A percentile compares a stretch with the other conserved stretches of the same genome.
Conservation (phyloP, 2,888 invertebrate species). For the Epinotia ramella region DNA sequence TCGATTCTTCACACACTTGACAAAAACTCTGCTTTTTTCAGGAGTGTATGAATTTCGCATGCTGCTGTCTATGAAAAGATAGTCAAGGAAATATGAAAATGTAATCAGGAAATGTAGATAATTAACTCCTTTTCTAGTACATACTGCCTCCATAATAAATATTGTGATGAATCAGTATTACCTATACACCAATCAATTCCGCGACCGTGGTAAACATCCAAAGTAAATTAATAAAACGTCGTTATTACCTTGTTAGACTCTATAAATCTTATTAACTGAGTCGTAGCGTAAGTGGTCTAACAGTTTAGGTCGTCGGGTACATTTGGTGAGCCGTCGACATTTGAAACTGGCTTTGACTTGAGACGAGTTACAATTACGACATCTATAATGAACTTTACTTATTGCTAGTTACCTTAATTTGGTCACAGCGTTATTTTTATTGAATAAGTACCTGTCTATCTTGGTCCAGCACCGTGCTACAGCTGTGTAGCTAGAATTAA, state of each 20-base stretch:
- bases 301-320: slow-evolving; percentile 59
- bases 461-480: background rate
- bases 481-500: background rate
- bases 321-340: slow-evolving; percentile 60
- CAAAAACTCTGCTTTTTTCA: slow-evolving; percentile 59
- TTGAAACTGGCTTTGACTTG: slow-evolving; percentile 63
- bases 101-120: slow-evolving; percentile 7
- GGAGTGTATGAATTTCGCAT: slow-evolving; percentile 58
- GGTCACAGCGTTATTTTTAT: background rate
- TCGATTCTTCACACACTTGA: slow-evolving; percentile 62
- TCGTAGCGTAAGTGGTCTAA: slow-evolving; percentile 56
- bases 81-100: slow-evolving; percentile 50
- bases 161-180: background rate
- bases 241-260: slow-evolving; percentile 48
- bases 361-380: slow-evolving; percentile 57
- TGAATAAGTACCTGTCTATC: background rate
- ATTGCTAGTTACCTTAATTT: slow-evolving; percentile 10
- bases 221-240: slow-evolving; percentile 27
- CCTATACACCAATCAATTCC: slow-evolving; percentile 4
- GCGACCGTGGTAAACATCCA: slow-evolving; percentile 22
- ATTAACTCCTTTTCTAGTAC: background rate
- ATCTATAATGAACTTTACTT: slow-evolving; percentile 47
- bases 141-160: background rate
- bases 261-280: slow-evolving; percentile 43
- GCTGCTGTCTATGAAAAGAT: slow-evolving; percentile 54